A percentile compares a stretch with the other conserved stretches of the same genome.
phyloP scores from a whole-genome alignment of 2,113 vertebrate genomes.

The Lampris incognitus region DNA sequence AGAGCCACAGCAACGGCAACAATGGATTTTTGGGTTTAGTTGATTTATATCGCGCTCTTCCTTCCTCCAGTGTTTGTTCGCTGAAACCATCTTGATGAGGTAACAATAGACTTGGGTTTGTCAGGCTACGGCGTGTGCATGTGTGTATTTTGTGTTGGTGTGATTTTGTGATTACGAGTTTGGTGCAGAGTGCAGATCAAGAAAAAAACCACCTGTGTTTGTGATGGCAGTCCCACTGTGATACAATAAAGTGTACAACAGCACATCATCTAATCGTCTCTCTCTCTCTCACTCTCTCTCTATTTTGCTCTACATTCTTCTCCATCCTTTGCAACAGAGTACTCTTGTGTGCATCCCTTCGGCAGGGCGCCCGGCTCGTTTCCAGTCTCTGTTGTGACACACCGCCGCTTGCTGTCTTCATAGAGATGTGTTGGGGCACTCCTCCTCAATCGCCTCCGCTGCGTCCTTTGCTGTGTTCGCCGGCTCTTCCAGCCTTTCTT shows the following conservation, averaged over 20 bases:
- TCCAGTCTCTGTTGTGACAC: background rate
- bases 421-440: constrained; percentile 84
- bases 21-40: too few species aligned
- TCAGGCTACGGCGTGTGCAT: background rate
- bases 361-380: background rate
- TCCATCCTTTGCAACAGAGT: background rate
- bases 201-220: background rate
- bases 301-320: background rate
- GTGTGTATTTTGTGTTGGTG: background rate
- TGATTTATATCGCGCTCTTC: too few species aligned
- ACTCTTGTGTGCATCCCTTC: background rate
- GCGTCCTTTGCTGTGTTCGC: constrained; percentile 82
- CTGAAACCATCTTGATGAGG: background rate
- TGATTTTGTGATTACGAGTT: too few species aligned
- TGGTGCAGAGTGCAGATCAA: background rate
- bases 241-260: background rate
- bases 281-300: background rate
- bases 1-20: too few species aligned
- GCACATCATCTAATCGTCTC: background rate
- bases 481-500: constrained; percentile 73
- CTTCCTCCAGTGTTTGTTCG: too few species aligned
- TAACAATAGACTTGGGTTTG: background rate
- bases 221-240: background rate
- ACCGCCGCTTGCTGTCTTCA: constrained; percentile 63
- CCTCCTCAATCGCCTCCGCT: constrained; percentile 79